A percentile compares a stretch with the other conserved stretches of the same genome.
Conservation (phyloP, 2,797 vertebrate genomes). For the Enteromius treurensis region DNA sequence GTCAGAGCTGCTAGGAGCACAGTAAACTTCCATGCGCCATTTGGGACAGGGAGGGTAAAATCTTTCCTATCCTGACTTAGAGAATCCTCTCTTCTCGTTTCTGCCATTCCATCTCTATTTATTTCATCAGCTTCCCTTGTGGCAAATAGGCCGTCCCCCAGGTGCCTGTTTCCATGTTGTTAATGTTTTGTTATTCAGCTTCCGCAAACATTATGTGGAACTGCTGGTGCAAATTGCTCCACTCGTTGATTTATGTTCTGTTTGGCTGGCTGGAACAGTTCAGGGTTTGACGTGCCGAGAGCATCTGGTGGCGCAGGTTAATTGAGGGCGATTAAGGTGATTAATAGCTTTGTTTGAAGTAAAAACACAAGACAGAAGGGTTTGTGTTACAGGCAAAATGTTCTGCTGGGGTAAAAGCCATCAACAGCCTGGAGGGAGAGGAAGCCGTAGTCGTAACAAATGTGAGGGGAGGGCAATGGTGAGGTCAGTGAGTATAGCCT, state of each 20-base stretch:
- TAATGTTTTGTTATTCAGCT: constrained; percentile 73
- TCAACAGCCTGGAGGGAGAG: constrained; percentile 64
- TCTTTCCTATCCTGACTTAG: constrained; percentile 54
- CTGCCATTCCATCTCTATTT: constrained; percentile 17
- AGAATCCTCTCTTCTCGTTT: constrained; percentile 10
- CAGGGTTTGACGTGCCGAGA: constrained; percentile 70
- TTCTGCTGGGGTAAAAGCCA: constrained; percentile 76
- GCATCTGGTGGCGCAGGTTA: constrained; percentile 79
- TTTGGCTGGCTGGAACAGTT: constrained; percentile 70
- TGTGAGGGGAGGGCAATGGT: constrained; percentile 30
- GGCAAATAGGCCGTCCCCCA: constrained; percentile 32
- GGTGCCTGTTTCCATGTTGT: constrained; percentile 63
- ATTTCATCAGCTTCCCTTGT: constrained; percentile 31
- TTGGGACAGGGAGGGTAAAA: constrained; percentile 40
- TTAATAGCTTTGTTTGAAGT: constrained; percentile 86
- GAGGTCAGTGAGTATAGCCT: constrained; percentile 43
- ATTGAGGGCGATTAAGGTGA: constrained; percentile 87
- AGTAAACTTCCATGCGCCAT: constrained; percentile 48
- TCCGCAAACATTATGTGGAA: constrained; percentile 70
- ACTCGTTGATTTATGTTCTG: constrained; percentile 74
- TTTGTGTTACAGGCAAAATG: constrained; percentile 86
- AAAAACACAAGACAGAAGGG: constrained; percentile 84
- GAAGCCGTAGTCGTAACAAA: constrained; percentile 41
- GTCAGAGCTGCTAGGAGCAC: constrained; percentile 49
- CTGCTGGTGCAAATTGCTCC: constrained; percentile 67